A percentile compares a stretch with the other conserved stretches of the same genome.
phyloP scores from a whole-genome alignment of 1,140 invertebrate genomes.

The Caenorhabditis inopinata region DNA sequence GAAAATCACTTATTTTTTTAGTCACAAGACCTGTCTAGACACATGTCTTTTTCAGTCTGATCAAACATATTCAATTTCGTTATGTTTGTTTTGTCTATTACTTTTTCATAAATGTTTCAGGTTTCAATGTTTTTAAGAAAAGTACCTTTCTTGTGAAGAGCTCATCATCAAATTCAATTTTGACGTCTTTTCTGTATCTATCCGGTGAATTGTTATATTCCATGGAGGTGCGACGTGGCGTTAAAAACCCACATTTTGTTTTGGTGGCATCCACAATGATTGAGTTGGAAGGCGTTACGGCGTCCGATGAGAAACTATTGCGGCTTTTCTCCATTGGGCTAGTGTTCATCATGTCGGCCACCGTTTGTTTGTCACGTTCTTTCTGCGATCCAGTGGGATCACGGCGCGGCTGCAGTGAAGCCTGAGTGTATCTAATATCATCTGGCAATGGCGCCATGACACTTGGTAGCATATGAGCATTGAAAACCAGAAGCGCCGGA shows the following conservation, averaged over 20 bases:
- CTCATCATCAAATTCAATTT: neutral
- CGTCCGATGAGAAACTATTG: neutral
- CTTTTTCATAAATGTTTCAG: no score
- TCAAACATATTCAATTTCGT: no score
- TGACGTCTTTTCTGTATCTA: neutral
- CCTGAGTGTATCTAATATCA: no score
- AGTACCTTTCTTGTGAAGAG: neutral
- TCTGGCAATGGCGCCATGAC: neutral
- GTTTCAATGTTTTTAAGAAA: neutral
- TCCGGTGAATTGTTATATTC: neutral
- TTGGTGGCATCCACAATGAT: neutral
- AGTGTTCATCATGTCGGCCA: neutral
- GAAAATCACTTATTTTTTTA: no score
- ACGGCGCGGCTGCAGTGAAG: conserved; percentile 47
- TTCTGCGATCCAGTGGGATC: conserved; percentile 52
- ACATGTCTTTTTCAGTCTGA: no score
- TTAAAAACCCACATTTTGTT: neutral
- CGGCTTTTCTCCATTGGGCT: neutral
- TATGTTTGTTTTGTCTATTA: no score
- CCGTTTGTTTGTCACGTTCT: conserved; percentile 27
- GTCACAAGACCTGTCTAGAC: no score
- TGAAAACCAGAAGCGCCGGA: neutral
- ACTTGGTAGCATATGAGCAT: neutral
- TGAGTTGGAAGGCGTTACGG: neutral
- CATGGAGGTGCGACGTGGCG: neutral